phyloP scores from a whole-genome alignment of 1,140 invertebrate species.

The Anoplolepis gracilipes region DNA sequence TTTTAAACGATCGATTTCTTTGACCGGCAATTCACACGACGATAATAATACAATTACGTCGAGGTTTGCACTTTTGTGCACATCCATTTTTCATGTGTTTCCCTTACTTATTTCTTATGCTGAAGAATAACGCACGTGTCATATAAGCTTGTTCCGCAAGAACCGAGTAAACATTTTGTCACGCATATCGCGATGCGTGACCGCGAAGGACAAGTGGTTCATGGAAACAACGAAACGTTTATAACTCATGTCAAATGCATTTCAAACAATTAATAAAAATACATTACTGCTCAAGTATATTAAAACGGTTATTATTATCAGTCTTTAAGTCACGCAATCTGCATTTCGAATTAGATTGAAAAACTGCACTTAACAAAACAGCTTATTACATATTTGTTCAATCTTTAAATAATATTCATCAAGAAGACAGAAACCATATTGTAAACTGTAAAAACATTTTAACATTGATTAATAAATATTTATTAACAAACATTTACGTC shows the following conservation, averaged over 20 bases:
- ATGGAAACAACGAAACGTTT: not conserved
- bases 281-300: not conserved
- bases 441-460: not conserved
- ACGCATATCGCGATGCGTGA: not conserved
- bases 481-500: no score
- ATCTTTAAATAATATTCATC: not conserved
- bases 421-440: not conserved
- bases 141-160: not conserved
- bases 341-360: not conserved
- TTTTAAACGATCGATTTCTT: constrained; percentile 19
- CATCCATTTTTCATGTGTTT: not conserved
- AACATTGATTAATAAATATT: not conserved
- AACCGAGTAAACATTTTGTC: constrained; percentile 2
- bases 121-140: not conserved
- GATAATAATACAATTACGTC: not conserved
- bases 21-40: not conserved
- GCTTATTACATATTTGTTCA: not conserved
- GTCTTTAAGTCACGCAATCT: not conserved
- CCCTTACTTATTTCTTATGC: constrained; percentile 4
- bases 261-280: constrained; percentile 6
- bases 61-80: not conserved
- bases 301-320: not conserved
- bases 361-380: not conserved
- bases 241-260: not conserved
- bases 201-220: not conserved